Percentiles rank a stretch among this genome's conserved stretches.
phyloP scores from a whole-genome alignment of 2,888 invertebrate genomes.

The Charanyca ferruginea region DNA sequence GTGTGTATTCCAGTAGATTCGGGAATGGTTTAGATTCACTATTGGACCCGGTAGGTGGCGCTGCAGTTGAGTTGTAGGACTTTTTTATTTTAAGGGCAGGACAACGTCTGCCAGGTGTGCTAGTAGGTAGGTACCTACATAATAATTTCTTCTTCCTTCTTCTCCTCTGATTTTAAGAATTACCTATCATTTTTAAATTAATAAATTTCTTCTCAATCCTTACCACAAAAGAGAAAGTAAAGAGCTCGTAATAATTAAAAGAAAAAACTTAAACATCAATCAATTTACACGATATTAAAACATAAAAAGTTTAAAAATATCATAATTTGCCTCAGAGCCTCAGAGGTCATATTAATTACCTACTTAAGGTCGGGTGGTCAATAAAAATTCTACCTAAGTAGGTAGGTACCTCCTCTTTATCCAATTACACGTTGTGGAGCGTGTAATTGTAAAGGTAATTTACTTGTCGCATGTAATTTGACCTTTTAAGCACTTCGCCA shows the following conservation, averaged over 20 bases:
- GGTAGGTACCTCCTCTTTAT: slow-evolving; percentile 67
- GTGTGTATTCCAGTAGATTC: too few relatives aligned
- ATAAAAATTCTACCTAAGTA: too few relatives aligned
- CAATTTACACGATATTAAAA: slow-evolving; percentile 22
- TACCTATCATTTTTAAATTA: too few relatives aligned
- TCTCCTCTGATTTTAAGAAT: too few relatives aligned
- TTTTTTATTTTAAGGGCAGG: too few relatives aligned
- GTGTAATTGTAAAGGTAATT: slow-evolving; percentile 74
- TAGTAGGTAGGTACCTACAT: too few relatives aligned
- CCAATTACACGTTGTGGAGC: slow-evolving; percentile 70
- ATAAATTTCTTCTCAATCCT: too few relatives aligned
- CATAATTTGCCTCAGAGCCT: slow-evolving; percentile 15
- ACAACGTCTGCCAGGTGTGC: too few relatives aligned
- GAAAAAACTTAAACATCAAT: slow-evolving; percentile 8
- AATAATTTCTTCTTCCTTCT: too few relatives aligned
- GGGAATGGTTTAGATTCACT: too few relatives aligned
- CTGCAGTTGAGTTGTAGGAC: too few relatives aligned
- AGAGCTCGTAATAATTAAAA: not conserved
- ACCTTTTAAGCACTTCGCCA: slow-evolving; percentile 33
- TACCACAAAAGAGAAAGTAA: not conserved
- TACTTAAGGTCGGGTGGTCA: slow-evolving; percentile 37
- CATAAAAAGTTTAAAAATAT: slow-evolving; percentile 30
- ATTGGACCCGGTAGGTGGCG: too few relatives aligned
- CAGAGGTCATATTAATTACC: slow-evolving; percentile 47
- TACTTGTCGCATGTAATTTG: slow-evolving; percentile 73